Percentiles rank a stretch among this genome's conserved stretches.
phyloP scores from a whole-genome alignment of 2,888 invertebrate genomes.

The Hypsopygia costalis region DNA sequence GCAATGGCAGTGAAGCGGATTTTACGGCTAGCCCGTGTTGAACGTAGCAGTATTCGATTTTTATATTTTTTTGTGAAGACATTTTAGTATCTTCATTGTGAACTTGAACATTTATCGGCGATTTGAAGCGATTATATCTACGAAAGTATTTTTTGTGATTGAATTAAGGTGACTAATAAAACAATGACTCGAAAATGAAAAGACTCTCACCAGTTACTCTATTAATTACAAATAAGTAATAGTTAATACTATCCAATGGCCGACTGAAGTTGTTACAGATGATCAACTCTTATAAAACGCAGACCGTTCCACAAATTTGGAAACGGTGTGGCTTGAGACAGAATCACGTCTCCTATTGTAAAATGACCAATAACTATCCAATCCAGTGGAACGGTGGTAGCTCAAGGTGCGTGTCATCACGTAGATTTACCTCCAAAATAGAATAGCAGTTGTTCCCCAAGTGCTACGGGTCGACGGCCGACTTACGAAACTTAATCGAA shows the following conservation, averaged over 20 bases:
- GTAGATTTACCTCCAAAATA: slow-evolving; percentile 58
- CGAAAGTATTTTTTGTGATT: not conserved
- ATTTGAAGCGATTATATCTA: not conserved
- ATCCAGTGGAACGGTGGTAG: slow-evolving; percentile 57
- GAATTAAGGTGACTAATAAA: not conserved
- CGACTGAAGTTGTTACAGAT: slow-evolving; percentile 20
- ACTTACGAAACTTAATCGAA: slow-evolving; percentile 60
- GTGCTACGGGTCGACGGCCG: slow-evolving; percentile 52
- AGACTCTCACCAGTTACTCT: too few relatives aligned
- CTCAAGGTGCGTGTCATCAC: slow-evolving; percentile 63
- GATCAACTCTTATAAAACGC: slow-evolving; percentile 28
- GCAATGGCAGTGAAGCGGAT: slow-evolving; percentile 41
- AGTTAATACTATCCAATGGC: not conserved
- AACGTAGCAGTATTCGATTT: slow-evolving; percentile 37
- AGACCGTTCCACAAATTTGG: slow-evolving; percentile 46
- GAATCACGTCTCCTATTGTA: slow-evolving; percentile 68
- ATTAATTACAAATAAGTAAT: too few relatives aligned
- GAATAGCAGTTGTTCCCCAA: slow-evolving; percentile 40
- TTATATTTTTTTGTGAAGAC: slow-evolving; percentile 35
- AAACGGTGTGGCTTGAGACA: slow-evolving; percentile 53
- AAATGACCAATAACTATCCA: slow-evolving; percentile 57
- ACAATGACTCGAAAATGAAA: too few relatives aligned
- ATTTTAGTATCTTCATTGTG: slow-evolving; percentile 1
- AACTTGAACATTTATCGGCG: slow-evolving; percentile 2
- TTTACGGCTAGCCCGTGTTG: slow-evolving; percentile 42